Evolutionary conservation across 2,113 vertebrate genomes (phyloP).

Genomic region (Haemorhous mexicanus): DNA sequence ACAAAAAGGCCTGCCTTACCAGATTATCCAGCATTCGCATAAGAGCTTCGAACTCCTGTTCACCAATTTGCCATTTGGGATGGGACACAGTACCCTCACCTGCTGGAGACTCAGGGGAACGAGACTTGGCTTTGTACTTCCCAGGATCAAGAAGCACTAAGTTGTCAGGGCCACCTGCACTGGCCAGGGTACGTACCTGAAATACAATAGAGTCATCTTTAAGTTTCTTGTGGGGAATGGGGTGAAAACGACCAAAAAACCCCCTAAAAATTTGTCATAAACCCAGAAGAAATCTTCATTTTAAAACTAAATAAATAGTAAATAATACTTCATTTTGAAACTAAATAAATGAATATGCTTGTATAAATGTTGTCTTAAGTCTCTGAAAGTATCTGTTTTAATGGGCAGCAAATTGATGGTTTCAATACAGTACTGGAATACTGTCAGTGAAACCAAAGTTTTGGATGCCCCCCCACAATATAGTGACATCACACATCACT

Average conservation of each 20-base stretch:
- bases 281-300: background rate
- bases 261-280: background rate
- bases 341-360: background rate
- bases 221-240: background rate
- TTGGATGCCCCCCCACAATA: background rate
- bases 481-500: background rate
- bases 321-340: background rate
- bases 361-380: background rate
- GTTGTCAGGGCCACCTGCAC: conserved; percentile 95
- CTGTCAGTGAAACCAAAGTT: background rate
- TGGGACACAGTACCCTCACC: conserved; percentile 78
- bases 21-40: conserved; percentile 99
- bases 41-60: conserved; percentile 97
- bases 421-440: background rate
- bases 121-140: conserved; percentile 90
- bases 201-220: background rate
- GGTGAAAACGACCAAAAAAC: fast-evolving
- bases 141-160: conserved; percentile 90
- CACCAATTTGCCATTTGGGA: conserved; percentile 91
- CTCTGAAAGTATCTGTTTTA: background rate
- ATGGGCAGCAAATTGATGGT: background rate
- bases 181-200: conserved; percentile 95
- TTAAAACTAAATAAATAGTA: background rate
- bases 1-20: conserved; percentile 75
- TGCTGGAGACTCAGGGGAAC: conserved; percentile 77